These are phyloP conservation scores for Phycodurus eques DNA, from an alignment of 2,113 vertebrate species.

Conservation along the genomic window DNA sequence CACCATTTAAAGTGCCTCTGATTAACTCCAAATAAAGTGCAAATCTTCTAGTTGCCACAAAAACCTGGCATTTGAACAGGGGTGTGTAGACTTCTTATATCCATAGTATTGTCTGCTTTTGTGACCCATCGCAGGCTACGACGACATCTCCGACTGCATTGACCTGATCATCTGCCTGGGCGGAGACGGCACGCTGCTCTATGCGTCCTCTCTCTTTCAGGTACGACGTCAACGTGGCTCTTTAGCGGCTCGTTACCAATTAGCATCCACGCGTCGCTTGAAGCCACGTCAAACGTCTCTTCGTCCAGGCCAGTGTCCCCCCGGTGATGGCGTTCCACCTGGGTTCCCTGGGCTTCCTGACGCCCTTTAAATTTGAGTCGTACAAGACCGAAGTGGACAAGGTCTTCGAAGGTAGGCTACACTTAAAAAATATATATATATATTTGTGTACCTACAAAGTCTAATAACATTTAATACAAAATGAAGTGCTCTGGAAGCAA, in stretches of 20 bases:
- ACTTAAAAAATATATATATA: too few relatives aligned
- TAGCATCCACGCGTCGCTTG: background rate
- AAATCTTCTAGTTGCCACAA: too few relatives aligned
- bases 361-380: constrained; percentile 79
- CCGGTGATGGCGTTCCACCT: constrained; percentile 82
- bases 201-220: constrained; percentile 81
- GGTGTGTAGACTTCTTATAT: background rate
- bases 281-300: background rate
- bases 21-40: too few relatives aligned
- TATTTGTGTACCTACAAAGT: too few relatives aligned
- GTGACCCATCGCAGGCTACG: constrained; percentile 64
- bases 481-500: too few relatives aligned
- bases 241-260: background rate
- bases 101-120: background rate
- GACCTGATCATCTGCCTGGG: constrained; percentile 82
- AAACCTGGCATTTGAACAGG: background rate
- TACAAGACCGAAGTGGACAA: constrained; percentile 77
- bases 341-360: constrained; percentile 79
- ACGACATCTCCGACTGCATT: constrained; percentile 79
- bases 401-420: constrained; percentile 76
- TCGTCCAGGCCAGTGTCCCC: constrained; percentile 73
- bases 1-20: too few relatives aligned
- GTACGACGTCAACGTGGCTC: constrained; percentile 40
- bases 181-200: constrained; percentile 80
- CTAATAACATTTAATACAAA: too few relatives aligned